Conservation (phyloP, 2,888 invertebrate species). For the Perizoma flavofasciatum region DNA sequence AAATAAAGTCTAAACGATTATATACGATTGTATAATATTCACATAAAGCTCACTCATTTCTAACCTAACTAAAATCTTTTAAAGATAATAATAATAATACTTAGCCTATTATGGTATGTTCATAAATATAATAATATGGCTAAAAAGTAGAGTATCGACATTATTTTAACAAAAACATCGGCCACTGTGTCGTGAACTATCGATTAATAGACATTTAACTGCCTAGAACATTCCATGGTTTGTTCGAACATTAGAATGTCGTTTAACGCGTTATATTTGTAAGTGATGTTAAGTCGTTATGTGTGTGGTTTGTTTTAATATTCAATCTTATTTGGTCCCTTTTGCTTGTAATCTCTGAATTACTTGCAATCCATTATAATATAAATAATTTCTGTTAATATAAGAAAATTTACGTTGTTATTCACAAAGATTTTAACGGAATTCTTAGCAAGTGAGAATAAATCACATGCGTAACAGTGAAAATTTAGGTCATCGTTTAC, state of each 20-base stretch:
- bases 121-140: conserved; percentile 82
- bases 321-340: conserved; percentile 80
- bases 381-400: conserved; percentile 66
- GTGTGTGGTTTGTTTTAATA: conserved; percentile 51
- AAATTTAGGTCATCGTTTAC: conserved; percentile 37
- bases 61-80: conserved; percentile 79
- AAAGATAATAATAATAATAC: conserved; percentile 79
- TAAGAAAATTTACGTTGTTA: conserved; percentile 61
- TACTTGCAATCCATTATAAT: conserved; percentile 54
- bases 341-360: conserved; percentile 80
- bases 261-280: conserved; percentile 65
- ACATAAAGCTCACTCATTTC: conserved; percentile 81
- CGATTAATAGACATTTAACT: conserved; percentile 62
- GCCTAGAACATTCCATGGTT: conserved; percentile 70
- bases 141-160: conserved; percentile 77
- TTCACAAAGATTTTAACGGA: conserved; percentile 60
- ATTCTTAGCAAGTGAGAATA: conserved; percentile 51
- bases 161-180: conserved; percentile 60
- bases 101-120: conserved; percentile 83
- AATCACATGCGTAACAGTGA: conserved; percentile 60
- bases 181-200: conserved; percentile 53
- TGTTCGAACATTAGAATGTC: conserved; percentile 50
- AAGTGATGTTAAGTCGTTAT: conserved; percentile 73
- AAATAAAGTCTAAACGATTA: conserved; percentile 64
- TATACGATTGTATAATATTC: conserved; percentile 67